A percentile compares a stretch with the other conserved stretches of the same genome.
Conservation (phyloP, 2,113 vertebrate species). For the Pelecanus crispus region DNA sequence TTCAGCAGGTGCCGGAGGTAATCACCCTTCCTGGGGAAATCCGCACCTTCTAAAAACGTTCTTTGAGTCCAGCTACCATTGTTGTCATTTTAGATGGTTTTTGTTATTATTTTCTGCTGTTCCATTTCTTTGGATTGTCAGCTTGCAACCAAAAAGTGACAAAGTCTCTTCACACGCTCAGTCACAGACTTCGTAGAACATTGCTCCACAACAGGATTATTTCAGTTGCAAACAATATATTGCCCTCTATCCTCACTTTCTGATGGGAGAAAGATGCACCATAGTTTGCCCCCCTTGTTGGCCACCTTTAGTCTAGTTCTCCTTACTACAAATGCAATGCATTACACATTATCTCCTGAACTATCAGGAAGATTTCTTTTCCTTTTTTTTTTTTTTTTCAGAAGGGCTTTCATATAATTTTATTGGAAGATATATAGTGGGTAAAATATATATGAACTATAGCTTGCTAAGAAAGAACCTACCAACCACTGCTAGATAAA, state of each 20-base stretch:
- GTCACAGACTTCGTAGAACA: neutral
- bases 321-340: neutral
- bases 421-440: conserved; percentile 13
- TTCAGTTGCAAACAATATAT: neutral
- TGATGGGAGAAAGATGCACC: neutral
- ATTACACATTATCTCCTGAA: neutral
- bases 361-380: neutral
- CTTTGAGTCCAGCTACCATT: neutral
- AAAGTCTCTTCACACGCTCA: neutral
- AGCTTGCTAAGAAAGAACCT: conserved; percentile 31
- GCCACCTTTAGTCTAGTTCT: neutral
- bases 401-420: conserved; percentile 28
- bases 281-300: neutral
- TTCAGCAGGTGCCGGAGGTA: neutral
- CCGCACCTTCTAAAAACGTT: neutral
- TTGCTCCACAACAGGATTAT: neutral
- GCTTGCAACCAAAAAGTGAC: neutral
- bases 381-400: neutral
- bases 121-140: neutral
- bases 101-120: neutral
- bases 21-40: neutral
- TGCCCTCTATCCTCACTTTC: neutral
- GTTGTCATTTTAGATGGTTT: neutral
- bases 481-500: conserved; percentile 46
- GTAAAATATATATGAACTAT: conserved; percentile 43